Evolutionary conservation across 1,140 invertebrate species (phyloP).

Genomic region (Drosophila bifasciata): DNA sequence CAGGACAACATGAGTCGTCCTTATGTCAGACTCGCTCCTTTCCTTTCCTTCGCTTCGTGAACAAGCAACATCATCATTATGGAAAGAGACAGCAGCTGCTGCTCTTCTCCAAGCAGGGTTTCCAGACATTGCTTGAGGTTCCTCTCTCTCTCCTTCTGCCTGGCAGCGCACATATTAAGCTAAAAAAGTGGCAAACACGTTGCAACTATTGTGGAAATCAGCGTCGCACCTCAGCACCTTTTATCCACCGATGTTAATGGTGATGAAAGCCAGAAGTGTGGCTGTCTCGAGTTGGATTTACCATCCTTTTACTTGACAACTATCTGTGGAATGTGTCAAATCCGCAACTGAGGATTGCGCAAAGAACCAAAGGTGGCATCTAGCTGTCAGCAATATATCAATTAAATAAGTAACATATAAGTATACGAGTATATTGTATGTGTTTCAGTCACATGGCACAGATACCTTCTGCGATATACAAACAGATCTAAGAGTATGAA

Average conservation of each 20-base stretch:
- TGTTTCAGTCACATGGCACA: no score
- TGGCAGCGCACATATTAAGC: slow-evolving; percentile 1
- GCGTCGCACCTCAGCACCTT: neutral
- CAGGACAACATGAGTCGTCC: no score
- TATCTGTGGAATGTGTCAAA: no score
- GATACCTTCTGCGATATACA: no score
- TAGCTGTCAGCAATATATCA: no score
- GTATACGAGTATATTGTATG: no score
- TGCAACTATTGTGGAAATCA: slow-evolving; percentile 15
- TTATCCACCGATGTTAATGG: slow-evolving; percentile 3
- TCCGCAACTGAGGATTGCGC: no score
- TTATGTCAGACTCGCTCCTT: neutral
- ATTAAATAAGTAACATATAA: no score
- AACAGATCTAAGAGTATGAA: no score
- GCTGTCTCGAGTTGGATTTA: neutral
- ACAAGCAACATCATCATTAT: slow-evolving; percentile 37
- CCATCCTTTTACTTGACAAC: no score
- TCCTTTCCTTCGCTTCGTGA: neutral
- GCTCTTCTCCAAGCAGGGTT: neutral
- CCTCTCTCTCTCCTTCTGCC: neutral
- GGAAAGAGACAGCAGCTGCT: neutral
- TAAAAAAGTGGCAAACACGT: slow-evolving; percentile 19
- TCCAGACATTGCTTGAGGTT: neutral
- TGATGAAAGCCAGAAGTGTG: slow-evolving; percentile 21
- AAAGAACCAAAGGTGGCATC: no score